Evolutionary conservation across 2,888 invertebrate genomes (phyloP).

Genomic region (Therioaphis trifolii): DNA sequence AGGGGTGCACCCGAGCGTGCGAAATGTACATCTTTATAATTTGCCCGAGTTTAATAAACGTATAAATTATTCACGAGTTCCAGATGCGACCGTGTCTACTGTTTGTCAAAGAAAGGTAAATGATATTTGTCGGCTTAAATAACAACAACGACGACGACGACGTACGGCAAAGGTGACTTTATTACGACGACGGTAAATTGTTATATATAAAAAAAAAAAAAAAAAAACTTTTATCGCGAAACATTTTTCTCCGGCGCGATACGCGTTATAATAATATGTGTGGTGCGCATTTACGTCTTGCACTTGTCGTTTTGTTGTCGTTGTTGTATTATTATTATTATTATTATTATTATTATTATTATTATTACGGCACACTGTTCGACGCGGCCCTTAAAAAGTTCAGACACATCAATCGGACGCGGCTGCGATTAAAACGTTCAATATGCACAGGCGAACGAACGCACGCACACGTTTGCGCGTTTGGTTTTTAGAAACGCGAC

Average conservation of each 20-base stretch:
- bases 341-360: too few relatives aligned
- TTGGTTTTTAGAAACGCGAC: not conserved
- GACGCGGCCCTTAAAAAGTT: not conserved
- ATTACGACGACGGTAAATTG: not conserved
- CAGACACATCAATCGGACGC: not conserved
- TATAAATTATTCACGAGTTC: constrained; percentile 40
- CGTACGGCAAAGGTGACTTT: constrained; percentile 6
- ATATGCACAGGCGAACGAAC: not conserved
- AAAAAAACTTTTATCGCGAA: constrained; percentile 29
- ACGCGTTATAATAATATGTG: too few relatives aligned
- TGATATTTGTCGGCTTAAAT: constrained; percentile 19
- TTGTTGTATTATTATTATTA: too few relatives aligned
- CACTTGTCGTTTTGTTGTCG: too few relatives aligned
- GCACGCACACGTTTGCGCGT: not conserved
- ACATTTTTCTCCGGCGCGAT: constrained; percentile 20
- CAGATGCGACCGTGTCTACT: constrained; percentile 14
- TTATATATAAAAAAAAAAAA: too few relatives aligned
- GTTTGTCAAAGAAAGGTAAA: constrained; percentile 34
- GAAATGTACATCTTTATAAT: constrained; percentile 10
- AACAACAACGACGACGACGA: not conserved
- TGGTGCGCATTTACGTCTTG: too few relatives aligned
- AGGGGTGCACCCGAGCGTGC: not conserved
- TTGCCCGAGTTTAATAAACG: constrained; percentile 19
- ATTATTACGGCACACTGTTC: not conserved
- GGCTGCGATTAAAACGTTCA: not conserved